Evolutionary conservation across 1,140 invertebrate genomes (phyloP), one percentile per base, ranked within the genome.

Genomic region (Dreissena rostriformis): DNA sequence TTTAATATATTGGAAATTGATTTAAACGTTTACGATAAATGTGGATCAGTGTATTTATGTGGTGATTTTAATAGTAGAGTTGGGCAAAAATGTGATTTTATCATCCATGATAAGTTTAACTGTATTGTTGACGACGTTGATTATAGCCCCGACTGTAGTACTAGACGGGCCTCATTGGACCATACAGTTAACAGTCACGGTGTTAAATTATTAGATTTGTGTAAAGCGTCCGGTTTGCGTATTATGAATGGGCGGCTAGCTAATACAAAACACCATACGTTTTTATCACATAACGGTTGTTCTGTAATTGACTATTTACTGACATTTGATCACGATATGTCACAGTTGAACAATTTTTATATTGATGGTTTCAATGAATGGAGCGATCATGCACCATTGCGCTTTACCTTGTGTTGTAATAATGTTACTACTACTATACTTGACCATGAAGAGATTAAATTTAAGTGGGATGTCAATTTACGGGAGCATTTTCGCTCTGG

Each of bases 221-320:
- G 74, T 49, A 53, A 28, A 11, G 26, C 15, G 39, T 29, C 15
- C 24, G 19, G 61, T 77, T n/a, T 77, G 2, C 28, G 57, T 65
- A 77, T 77, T 66, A 39, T 66, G n/a, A 77, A 79, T 55, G 66
- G 76, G 7, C 53, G 65, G 28, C 10, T 79, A 6, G 76, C 65
- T 12, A 22, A 68, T 26, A 55, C 28, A 49, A 53, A 66, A 8
- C 29, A 5, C n/a, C 70, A 49, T 24, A 52, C 66, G 49, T 57
- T 57, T 19, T 12, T 78, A 39, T 66, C 57, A 22, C 49, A 8
- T 66, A 66, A 51, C 5, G 75, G 75, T 39, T 66, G 51, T 66
- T 63, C 53, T 11, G 11, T 78, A 22, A 78, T 78, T n/a, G 61
- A 78, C 52, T 78, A 78, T 78, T 57, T 57, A 57, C 19, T 57